phyloP scores from a whole-genome alignment of 1,140 invertebrate genomes.

The Babylonia areolata region DNA sequence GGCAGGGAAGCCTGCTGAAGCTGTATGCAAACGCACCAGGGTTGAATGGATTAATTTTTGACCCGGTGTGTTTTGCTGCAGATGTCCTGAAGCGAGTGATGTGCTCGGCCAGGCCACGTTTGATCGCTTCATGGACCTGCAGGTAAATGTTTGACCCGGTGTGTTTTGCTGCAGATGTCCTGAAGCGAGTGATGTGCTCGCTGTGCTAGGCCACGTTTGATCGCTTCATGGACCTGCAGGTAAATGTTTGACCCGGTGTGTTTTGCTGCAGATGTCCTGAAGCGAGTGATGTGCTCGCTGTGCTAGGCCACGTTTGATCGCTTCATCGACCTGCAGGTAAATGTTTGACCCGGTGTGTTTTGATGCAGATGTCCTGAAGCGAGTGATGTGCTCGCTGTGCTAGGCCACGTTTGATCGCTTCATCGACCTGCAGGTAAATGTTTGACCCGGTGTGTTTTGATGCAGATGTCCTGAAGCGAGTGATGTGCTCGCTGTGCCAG shows the following conservation, averaged over 20 bases:
- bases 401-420: conserved; percentile 49
- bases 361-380: conserved; percentile 43
- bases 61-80: background rate
- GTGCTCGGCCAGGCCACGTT: conserved; percentile 50
- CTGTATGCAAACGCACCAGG: too few relatives aligned
- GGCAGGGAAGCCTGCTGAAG: too few relatives aligned
- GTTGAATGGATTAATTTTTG: too few relatives aligned
- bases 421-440: conserved; percentile 40
- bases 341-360: too few relatives aligned
- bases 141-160: too few relatives aligned
- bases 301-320: conserved; percentile 49
- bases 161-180: conserved; percentile 29
- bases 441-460: background rate
- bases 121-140: too few relatives aligned
- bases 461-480: conserved; percentile 46
- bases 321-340: conserved; percentile 46
- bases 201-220: conserved; percentile 49
- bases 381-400: conserved; percentile 49
- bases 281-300: conserved; percentile 47
- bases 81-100: conserved; percentile 48
- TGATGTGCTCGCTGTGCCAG: conserved; percentile 51
- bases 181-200: conserved; percentile 49
- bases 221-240: too few relatives aligned
- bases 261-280: conserved; percentile 39
- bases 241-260: too few relatives aligned